A percentile compares a stretch with the other conserved stretches of the same genome.
phyloP scores from a whole-genome alignment of 2,888 invertebrate genomes.

The Drosophila mimica region DNA sequence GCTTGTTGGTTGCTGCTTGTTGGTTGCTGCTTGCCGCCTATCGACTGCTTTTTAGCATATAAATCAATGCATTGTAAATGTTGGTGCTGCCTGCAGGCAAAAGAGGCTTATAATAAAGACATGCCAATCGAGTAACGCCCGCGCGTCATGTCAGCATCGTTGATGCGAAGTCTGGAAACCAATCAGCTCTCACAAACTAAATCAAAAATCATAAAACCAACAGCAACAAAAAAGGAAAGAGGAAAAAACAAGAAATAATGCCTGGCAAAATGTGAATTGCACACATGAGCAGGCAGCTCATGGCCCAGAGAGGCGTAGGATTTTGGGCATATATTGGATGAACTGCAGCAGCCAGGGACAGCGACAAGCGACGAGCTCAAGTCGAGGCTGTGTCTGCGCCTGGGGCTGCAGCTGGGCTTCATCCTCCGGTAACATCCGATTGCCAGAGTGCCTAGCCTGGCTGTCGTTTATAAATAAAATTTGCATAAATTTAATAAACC shows the following conservation, averaged over 20 bases:
- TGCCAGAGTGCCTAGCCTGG: constrained; percentile 21
- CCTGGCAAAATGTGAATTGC: constrained; percentile 49
- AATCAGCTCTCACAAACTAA: constrained; percentile 78
- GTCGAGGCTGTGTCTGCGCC: not conserved
- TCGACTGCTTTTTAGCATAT: constrained; percentile 70
- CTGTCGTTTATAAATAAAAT: constrained; percentile 80
- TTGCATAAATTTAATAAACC: constrained; percentile 81
- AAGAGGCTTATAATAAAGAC: constrained; percentile 73
- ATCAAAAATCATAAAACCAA: constrained; percentile 75
- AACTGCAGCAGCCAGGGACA: constrained; percentile 43
- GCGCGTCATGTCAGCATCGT: constrained; percentile 66
- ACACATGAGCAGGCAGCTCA: constrained; percentile 51
- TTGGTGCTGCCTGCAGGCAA: constrained; percentile 28
- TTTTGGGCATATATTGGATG: constrained; percentile 65
- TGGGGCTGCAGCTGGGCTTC: constrained; percentile 19
- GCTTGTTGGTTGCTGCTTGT: too few relatives aligned
- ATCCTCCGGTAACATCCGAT: constrained; percentile 15
- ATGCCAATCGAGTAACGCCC: constrained; percentile 75
- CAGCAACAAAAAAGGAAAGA: not conserved
- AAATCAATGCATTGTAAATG: constrained; percentile 69
- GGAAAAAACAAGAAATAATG: constrained; percentile 18
- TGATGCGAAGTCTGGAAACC: constrained; percentile 61
- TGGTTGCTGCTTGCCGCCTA: constrained; percentile 31
- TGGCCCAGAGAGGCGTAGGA: constrained; percentile 48
- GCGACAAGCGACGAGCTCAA: constrained; percentile 25